These are phyloP conservation scores for Halisarca cf. caerulea DNA, from an alignment of 37 sponge, comb jelly and placozoan species.

Conservation along the genomic window DNA sequence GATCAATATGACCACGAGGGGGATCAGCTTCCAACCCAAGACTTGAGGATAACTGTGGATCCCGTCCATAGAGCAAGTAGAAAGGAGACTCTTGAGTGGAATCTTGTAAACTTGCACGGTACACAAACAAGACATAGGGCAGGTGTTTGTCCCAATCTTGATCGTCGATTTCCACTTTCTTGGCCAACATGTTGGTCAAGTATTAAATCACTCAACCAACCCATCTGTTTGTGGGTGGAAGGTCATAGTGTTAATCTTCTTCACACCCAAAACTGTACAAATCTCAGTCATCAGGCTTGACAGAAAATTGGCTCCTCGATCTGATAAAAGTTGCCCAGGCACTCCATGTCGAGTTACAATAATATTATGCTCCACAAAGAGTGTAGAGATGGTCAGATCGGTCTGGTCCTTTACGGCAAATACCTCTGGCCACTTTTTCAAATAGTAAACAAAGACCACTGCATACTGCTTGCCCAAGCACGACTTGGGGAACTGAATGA, in stretches of 20 bases:
- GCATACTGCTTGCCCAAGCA: slow-evolving; percentile 25
- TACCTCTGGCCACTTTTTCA: slow-evolving; percentile 67
- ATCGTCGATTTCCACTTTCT: slow-evolving; percentile 15
- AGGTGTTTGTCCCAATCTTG: neutral
- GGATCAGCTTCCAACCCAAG: neutral
- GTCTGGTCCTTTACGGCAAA: slow-evolving; percentile 46
- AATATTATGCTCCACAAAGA: slow-evolving; percentile 40
- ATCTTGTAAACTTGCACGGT: neutral
- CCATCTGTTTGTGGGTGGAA: slow-evolving; percentile 9
- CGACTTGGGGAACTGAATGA: neutral
- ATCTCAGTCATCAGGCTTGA: neutral
- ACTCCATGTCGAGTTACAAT: slow-evolving; percentile 61
- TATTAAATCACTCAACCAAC: slow-evolving; percentile 30
- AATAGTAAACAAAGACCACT: slow-evolving; percentile 49
- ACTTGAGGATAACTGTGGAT: too few species aligned
- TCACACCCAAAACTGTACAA: slow-evolving; percentile 21
- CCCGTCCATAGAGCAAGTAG: neutral
- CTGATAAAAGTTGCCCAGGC: slow-evolving; percentile 42
- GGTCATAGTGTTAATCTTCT: slow-evolving; percentile 15
- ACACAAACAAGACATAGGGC: slow-evolving; percentile 33
- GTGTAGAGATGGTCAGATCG: slow-evolving; percentile 48
- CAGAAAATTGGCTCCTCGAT: slow-evolving; percentile 46
- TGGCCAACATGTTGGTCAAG: slow-evolving; percentile 26
- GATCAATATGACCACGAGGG: neutral
- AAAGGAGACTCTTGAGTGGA: neutral